Evolutionary conservation across 2,888 invertebrate genomes (phyloP), one percentile per base, ranked within the genome.

Genomic region (Caenorhabditis parvicauda): DNA sequence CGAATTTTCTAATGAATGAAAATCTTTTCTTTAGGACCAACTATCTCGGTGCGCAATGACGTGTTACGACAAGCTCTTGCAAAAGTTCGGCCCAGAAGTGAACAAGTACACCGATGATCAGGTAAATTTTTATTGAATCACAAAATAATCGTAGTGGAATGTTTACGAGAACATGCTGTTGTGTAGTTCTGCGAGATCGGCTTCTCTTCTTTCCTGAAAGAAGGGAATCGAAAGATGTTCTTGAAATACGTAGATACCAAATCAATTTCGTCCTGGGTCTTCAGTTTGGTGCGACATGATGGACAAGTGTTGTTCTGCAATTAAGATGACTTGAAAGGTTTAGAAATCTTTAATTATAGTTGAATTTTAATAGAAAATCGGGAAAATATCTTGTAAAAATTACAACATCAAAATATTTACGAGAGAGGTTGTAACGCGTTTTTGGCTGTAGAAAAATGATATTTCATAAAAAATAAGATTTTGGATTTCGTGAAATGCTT

Each of bases 21-120:
- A n/a, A 9, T 35, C 22, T 25, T 22, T 27, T 9, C 25, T 55
- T 24, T 54, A 75, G 68, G 68, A 66, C 50, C 71, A 75, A 37
- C 64, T 76, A 7, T 70, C 72, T 6, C 65, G 74, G 28, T 74
- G 76, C 46, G 72, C 75, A 9, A 76, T 73, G 74, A 70, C 70
- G 4, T 75, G 72, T 51, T 77, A 76, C 56, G 76, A 76, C 54
- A 72, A 73, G 35, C 63, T 75, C 21, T 62, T 71, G 12, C 67
- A 70, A 38, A 49, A 70, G 39, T 68, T 64, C 45, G 73, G 75
- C 9, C 70, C 70, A 2, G 70, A 75, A 41, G 67, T 65, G 44
- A 64, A 59, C 55, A 73, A 70, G 27, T 74, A 72, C 55, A 45
- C 66, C 3, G 67, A 70, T 42, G 32, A 55, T 3, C 64, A 56